A percentile compares a stretch with the other conserved stretches of the same genome.
These are phyloP conservation scores for Rhopalosiphum nymphaeae DNA, from an alignment of 2,888 invertebrate species.

Conservation along the genomic window DNA sequence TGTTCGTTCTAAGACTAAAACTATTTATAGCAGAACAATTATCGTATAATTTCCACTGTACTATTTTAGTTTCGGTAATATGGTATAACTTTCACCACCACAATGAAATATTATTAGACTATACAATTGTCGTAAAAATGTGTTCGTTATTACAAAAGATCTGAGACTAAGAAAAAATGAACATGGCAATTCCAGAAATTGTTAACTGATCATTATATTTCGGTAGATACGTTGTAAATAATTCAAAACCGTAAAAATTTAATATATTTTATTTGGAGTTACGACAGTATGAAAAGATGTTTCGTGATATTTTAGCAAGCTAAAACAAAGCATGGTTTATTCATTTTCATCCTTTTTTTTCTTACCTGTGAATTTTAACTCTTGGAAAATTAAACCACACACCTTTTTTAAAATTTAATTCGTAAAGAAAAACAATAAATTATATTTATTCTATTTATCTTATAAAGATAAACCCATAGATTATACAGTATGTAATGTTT, in stretches of 20 bases:
- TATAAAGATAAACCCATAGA: neutral
- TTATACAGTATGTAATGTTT: neutral
- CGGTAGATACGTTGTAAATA: neutral
- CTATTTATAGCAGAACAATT: neutral
- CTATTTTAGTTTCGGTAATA: neutral
- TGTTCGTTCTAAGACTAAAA: neutral
- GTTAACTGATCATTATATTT: neutral
- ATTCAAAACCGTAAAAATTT: neutral
- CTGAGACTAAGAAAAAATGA: neutral
- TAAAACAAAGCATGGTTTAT: neutral
- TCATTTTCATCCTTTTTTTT: neutral
- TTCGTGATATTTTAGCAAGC: neutral
- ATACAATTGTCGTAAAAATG: neutral
- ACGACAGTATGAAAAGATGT: neutral
- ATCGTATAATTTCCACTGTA: neutral
- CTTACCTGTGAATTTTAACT: neutral
- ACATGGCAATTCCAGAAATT: neutral
- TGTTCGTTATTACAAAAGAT: neutral
- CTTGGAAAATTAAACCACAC: neutral
- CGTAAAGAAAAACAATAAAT: neutral
- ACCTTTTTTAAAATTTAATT: slow-evolving; percentile 13
- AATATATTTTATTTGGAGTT: neutral
- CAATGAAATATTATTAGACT: neutral
- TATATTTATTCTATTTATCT: slow-evolving; percentile 31
- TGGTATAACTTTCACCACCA: neutral